Evolutionary conservation across 2,113 vertebrate genomes (phyloP).

Genomic region (Paramisgurnus dabryanus): DNA sequence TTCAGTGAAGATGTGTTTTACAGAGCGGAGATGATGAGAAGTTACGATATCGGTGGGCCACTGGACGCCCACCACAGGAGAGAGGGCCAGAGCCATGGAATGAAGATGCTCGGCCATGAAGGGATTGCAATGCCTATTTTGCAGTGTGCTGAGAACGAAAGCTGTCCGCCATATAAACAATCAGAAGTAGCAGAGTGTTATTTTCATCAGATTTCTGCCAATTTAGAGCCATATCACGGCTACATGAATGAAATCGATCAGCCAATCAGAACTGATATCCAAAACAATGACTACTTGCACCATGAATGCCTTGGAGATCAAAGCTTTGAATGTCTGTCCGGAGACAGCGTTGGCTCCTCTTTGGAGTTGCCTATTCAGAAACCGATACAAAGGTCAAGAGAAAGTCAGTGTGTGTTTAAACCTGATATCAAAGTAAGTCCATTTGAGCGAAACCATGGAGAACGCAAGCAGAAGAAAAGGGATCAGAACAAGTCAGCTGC

Average conservation of each 20-base stretch:
- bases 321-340: conserved; percentile 78
- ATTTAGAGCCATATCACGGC: conserved; percentile 76
- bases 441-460: conserved; percentile 64
- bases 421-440: conserved; percentile 61
- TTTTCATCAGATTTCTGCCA: conserved; percentile 73
- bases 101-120: conserved; percentile 76
- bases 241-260: conserved; percentile 76
- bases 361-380: conserved; percentile 71
- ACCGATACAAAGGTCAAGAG: conserved; percentile 72
- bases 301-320: conserved; percentile 81
- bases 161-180: conserved; percentile 71
- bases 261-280: conserved; percentile 72
- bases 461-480: conserved; percentile 91
- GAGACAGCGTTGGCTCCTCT: conserved; percentile 71
- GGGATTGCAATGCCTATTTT: conserved; percentile 67
- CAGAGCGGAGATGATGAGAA: conserved; percentile 76
- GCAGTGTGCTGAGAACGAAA: conserved; percentile 74
- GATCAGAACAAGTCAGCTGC: conserved; percentile 94
- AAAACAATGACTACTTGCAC: conserved; percentile 77
- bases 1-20: conserved; percentile 77
- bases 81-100: conserved; percentile 74
- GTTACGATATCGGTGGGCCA: conserved; percentile 72
- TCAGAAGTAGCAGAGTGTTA: conserved; percentile 69
- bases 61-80: conserved; percentile 73
- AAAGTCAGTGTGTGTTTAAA: conserved; percentile 70